Evolutionary conservation across 2,113 vertebrate species (phyloP).

Genomic region (Dipodomys ordii): DNA sequence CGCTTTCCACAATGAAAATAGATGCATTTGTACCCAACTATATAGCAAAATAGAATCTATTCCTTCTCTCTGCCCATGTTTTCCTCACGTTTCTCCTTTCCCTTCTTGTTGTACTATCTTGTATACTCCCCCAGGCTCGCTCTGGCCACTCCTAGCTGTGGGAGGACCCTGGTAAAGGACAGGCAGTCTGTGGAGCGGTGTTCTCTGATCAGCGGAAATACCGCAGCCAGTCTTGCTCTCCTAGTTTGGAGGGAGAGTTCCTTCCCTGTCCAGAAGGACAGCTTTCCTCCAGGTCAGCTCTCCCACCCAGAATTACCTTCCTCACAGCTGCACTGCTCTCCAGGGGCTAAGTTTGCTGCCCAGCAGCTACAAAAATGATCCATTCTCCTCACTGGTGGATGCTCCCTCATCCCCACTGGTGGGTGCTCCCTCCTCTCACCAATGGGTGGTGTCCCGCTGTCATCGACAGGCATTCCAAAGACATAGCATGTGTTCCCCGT

Average conservation of each 20-base stretch:
- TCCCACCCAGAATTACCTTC: accelerated
- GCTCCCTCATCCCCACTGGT: too few species aligned
- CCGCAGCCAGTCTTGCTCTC: too few species aligned
- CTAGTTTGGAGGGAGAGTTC: too few species aligned
- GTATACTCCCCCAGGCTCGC: too few species aligned
- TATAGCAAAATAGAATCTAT: constrained; percentile 11
- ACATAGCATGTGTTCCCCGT: too few species aligned
- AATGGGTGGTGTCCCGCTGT: too few species aligned
- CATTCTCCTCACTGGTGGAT: neutral
- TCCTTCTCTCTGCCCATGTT: neutral
- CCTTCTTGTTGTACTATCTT: accelerated
- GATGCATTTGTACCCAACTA: constrained; percentile 70
- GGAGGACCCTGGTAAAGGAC: accelerated
- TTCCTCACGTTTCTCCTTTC: too few species aligned
- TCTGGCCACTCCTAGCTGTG: accelerated
- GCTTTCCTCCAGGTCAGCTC: too few species aligned
- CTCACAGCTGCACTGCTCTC: accelerated
- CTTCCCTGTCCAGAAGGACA: too few species aligned
- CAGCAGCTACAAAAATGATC: accelerated
- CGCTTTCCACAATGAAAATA: constrained; percentile 79
- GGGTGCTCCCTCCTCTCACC: too few species aligned
- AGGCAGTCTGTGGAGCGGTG: too few species aligned
- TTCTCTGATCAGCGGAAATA: neutral
- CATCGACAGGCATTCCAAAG: accelerated
- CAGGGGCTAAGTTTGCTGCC: accelerated